Evolutionary conservation across 2,113 vertebrate species (phyloP).

Genomic region (Vombatus ursinus): DNA sequence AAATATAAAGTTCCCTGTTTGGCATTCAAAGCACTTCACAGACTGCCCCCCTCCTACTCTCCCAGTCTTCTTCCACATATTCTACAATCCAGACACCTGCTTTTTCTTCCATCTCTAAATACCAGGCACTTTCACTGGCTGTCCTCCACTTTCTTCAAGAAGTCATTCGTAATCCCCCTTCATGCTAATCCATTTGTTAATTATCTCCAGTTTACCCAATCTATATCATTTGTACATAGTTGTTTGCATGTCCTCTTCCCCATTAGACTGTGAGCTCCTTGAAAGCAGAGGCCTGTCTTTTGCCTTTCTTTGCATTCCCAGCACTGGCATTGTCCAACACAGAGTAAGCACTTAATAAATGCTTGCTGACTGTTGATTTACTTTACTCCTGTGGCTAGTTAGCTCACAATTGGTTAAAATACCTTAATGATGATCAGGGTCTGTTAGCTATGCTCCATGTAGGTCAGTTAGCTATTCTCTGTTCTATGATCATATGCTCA

Average conservation of each 20-base stretch:
- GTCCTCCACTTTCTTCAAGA: not conserved
- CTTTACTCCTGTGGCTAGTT: not conserved
- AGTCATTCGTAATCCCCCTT: not conserved
- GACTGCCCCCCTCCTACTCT: not conserved
- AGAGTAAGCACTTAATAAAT: not conserved
- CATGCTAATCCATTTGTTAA: not conserved
- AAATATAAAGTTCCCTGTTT: not conserved
- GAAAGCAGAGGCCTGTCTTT: not conserved
- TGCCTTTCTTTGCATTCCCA: not conserved
- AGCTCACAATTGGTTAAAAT: conserved; percentile 35
- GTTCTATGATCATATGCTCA: not conserved
- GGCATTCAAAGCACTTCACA: not conserved
- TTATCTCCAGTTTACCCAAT: not conserved
- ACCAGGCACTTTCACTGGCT: not conserved
- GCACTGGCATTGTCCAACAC: not conserved
- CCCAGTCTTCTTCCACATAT: not conserved
- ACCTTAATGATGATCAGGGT: not conserved
- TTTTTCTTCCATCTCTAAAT: not conserved
- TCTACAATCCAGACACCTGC: not conserved
- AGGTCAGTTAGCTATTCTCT: conserved; percentile 1
- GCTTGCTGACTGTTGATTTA: not conserved
- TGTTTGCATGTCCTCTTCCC: not conserved
- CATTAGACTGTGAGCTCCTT: not conserved
- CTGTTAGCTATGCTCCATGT: not conserved
- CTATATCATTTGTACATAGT: not conserved